Conservation (phyloP, 2,888 invertebrate species). For the Pachydiplax longipennis region DNA sequence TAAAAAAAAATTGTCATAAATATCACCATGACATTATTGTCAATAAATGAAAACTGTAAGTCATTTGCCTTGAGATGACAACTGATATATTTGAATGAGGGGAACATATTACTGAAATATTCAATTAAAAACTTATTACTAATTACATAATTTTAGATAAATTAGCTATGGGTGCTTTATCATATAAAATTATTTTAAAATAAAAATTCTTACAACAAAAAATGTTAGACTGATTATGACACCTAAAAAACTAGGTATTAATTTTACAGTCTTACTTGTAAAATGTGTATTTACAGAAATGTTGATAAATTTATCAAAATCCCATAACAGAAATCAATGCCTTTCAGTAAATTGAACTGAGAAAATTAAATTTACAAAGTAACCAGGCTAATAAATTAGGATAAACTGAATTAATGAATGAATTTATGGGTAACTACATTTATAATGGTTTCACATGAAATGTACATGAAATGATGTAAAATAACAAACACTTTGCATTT, state of each 20-base stretch:
- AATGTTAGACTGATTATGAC: not conserved
- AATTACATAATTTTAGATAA: not conserved
- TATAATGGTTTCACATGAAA: not conserved
- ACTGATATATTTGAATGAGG: not conserved
- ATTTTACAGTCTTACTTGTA: not conserved
- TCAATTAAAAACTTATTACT: not conserved
- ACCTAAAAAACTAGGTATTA: not conserved
- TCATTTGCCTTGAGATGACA: not conserved
- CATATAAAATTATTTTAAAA: not conserved
- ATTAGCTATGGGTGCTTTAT: not conserved
- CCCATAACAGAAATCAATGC: too few species aligned
- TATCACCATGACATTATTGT: not conserved
- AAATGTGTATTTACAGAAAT: not conserved
- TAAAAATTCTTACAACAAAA: not conserved
- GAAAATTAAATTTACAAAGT: too few species aligned
- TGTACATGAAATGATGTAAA: not conserved
- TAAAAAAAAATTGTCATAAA: not conserved
- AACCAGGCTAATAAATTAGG: not conserved
- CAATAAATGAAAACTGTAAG: not conserved
- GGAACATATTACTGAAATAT: not conserved
- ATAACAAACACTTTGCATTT: not conserved
- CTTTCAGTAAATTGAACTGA: too few species aligned
- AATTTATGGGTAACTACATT: not conserved
- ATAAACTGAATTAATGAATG: not conserved
- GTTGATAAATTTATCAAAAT: not conserved